Conservation (phyloP, 2,797 vertebrate genomes). For the Coendou prehensilis region DNA sequence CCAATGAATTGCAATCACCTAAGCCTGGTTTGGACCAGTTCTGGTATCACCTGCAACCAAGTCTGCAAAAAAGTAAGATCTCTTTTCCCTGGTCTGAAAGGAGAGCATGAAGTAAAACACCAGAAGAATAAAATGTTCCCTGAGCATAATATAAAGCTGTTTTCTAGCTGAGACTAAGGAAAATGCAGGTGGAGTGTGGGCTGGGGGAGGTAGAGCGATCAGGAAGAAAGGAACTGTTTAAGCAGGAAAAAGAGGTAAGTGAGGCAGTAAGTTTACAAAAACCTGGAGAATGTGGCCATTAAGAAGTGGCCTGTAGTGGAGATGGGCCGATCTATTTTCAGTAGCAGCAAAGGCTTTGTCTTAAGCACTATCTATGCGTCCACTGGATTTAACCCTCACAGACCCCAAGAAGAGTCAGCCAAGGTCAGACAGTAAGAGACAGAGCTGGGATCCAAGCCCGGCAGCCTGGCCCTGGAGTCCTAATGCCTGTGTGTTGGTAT, state of each 20-base stretch:
- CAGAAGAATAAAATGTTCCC: neutral
- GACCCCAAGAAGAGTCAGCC: fast-evolving
- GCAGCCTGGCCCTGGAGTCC: neutral
- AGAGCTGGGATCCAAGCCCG: neutral
- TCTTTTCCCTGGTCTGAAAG: neutral
- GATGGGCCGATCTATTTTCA: too few species aligned
- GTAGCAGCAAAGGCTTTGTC: neutral
- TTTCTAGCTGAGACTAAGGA: neutral
- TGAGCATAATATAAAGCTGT: neutral
- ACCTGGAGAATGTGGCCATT: neutral
- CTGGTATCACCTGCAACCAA: neutral
- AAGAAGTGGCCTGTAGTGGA: neutral
- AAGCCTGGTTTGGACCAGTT: neutral
- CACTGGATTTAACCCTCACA: neutral
- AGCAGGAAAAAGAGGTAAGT: neutral
- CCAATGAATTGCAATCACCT: neutral
- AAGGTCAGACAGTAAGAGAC: fast-evolving
- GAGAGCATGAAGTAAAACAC: neutral
- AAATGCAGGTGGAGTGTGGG: fast-evolving
- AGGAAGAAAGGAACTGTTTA: neutral
- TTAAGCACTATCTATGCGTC: neutral
- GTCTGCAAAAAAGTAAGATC: neutral
- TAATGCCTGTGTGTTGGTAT: fast-evolving
- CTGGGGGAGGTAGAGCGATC: neutral
- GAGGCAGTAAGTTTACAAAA: neutral